A percentile compares a stretch with the other conserved stretches of the same genome.
These are phyloP conservation scores for Mormyrus iriodes DNA, from an alignment of 2,113 vertebrate species.

Conservation along the genomic window DNA sequence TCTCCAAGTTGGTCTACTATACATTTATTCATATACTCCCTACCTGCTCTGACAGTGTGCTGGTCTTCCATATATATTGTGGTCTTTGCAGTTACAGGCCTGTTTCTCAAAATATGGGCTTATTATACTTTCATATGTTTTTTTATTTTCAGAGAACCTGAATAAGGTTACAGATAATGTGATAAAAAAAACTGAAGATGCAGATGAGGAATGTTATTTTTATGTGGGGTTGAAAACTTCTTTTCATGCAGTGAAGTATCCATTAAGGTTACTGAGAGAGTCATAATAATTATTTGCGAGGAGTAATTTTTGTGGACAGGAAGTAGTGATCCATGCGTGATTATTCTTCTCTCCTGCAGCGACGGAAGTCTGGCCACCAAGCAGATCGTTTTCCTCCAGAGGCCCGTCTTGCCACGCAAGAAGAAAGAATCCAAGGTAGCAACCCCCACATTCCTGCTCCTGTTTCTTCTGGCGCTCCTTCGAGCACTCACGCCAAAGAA, in stretches of 20 bases:
- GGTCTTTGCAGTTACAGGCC: neutral
- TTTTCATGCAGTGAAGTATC: neutral
- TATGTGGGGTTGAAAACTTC: neutral
- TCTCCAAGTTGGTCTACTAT: slow-evolving; percentile 20
- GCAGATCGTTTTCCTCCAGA: slow-evolving; percentile 96
- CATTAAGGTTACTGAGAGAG: neutral
- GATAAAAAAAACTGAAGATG: neutral
- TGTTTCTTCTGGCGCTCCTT: slow-evolving; percentile 27
- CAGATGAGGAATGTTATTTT: neutral
- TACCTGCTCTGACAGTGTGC: neutral
- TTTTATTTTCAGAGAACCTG: neutral
- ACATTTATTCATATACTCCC: neutral
- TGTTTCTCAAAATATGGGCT: neutral
- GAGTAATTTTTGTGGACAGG: neutral
- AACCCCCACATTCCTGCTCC: slow-evolving; percentile 34
- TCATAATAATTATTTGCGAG: neutral
- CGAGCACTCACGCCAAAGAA: slow-evolving; percentile 20
- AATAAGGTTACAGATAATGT: neutral
- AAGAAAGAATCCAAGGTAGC: slow-evolving; percentile 87
- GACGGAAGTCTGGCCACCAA: slow-evolving; percentile 91
- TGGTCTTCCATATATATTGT: neutral
- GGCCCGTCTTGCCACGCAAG: slow-evolving; percentile 84
- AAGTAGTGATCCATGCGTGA: neutral
- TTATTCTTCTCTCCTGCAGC: slow-evolving; percentile 55
- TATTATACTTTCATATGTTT: neutral